A percentile compares a stretch with the other conserved stretches of the same genome.
Evolutionary conservation across 2,113 vertebrate species (phyloP).

Genomic region (Romanogobio albipinnatus): DNA sequence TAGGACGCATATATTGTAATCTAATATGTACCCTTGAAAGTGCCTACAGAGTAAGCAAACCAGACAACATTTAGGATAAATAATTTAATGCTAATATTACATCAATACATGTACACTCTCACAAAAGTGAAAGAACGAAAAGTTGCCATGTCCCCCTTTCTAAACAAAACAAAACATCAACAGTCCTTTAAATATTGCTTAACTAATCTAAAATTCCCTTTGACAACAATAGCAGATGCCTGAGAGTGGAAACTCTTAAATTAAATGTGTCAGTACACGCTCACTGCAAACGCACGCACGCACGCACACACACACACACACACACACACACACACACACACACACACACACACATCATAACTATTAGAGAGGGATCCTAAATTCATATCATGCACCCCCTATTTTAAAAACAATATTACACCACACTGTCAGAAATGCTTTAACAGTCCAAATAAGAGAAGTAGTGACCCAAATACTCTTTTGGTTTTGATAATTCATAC

Average conservation of each 20-base stretch:
- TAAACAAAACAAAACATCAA: conserved; percentile 49
- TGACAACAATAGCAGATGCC: conserved; percentile 53
- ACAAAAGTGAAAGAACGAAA: conserved; percentile 60
- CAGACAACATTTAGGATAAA: conserved; percentile 60
- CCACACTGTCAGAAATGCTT: conserved; percentile 40
- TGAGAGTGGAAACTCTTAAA: conserved; percentile 53
- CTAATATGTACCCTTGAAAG: background rate
- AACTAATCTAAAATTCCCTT: conserved; percentile 58
- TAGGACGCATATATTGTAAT: background rate
- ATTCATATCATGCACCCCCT: conserved; percentile 48
- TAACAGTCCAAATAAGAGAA: conserved; percentile 50
- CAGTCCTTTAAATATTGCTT: conserved; percentile 65
- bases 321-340: conserved; percentile 53
- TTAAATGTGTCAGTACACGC: conserved; percentile 40
- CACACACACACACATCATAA: conserved; percentile 46
- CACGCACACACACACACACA: conserved; percentile 51
- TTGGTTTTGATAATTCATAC: conserved; percentile 13
- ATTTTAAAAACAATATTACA: conserved; percentile 2
- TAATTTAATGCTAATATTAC: conserved; percentile 74
- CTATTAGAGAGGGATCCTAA: conserved; percentile 32
- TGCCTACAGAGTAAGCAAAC: conserved; percentile 26
- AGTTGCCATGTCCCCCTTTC: conserved; percentile 32
- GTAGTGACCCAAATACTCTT: conserved; percentile 16
- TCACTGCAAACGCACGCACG: conserved; percentile 32
- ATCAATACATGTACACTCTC: conserved; percentile 65